Base-by-base conservation (phyloP, 2,888 invertebrate genomes). In the Cremastinae sp. region DNA sequence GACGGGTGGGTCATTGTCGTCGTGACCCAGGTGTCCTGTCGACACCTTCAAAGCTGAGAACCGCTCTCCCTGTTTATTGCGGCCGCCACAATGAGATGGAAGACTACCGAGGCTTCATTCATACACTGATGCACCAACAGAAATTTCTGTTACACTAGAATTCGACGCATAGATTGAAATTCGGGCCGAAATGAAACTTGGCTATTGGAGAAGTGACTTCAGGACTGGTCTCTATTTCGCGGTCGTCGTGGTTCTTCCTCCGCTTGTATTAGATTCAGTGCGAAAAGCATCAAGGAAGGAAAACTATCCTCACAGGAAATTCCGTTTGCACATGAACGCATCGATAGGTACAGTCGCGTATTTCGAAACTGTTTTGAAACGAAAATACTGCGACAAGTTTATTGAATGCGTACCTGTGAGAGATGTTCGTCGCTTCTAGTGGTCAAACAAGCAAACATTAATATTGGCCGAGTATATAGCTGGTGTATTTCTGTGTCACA, bases 11-110 rank as follows among this genome's bases (percentile, higher is more conserved):
- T 78, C 82, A 86, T 87, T 80, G 84, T 80, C 75, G 18, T 54
- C 28, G 78, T 68, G 78, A 47, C 86, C 75, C 87, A 87, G 87
- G 87, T 87, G 87, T 86, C 85, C 84, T 83, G 85, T 84, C 87
- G 86, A 81, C 86, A 85, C 86, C 84, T 86, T 79, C 84, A 84
- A 84, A 84, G 75, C 81, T 81, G 79, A 82, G 81, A 71, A 74
- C 81, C 82, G 78, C 74, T 73, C 72, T 66, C 41, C 62, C 69
- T 74, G 66, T 61, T 70, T 62, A 53, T 64, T 59, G 49, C 70
- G 59, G 47, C 56, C 51, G 62, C 66, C 71, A 71, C 75, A 71
- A 75, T 71, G 62, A 61, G 56, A 51, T 47, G 56, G 71, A 71
- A 66, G 66, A 75, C 75, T 75, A 66, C 71, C 49, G 47, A 56